phyloP scores from a whole-genome alignment of 2,113 vertebrate genomes.

The Salminus brasiliensis region DNA sequence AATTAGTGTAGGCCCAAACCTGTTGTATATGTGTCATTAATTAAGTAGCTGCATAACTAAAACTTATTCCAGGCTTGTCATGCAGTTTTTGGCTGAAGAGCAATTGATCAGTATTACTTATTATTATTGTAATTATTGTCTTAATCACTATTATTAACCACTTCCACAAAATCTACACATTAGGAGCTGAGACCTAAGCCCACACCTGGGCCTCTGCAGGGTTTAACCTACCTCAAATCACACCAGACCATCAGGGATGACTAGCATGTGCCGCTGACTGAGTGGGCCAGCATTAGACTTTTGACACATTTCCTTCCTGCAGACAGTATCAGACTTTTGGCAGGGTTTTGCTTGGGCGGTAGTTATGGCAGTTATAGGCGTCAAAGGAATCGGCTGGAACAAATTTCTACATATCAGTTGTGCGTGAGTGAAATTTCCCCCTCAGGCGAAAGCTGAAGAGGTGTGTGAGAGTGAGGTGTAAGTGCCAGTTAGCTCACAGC shows the following conservation, averaged over 20 bases:
- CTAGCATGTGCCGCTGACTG: neutral
- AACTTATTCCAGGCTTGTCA: no score
- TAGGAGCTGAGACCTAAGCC: no score
- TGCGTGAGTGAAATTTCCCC: neutral
- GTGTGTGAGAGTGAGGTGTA: neutral
- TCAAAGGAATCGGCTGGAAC: conserved; percentile 21
- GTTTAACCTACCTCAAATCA: neutral
- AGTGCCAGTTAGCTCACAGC: neutral
- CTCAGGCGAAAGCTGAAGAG: conserved; percentile 16
- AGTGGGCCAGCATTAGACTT: neutral
- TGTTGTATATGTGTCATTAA: no score
- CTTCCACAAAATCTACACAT: no score
- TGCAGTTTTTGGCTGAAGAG: no score
- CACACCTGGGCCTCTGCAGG: no score
- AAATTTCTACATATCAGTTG: conserved; percentile 18
- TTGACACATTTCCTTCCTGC: conserved; percentile 19
- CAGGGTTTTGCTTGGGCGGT: neutral
- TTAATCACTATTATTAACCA: no score
- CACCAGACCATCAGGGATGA: neutral
- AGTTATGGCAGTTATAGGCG: neutral
- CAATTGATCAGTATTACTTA: no score
- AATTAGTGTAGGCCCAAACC: no score
- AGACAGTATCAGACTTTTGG: neutral
- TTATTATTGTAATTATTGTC: no score
- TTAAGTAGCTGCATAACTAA: no score